Percentiles rank a stretch among this genome's conserved stretches.
These are phyloP conservation scores for Drosophila arawakana DNA, from an alignment of 1,140 invertebrate genomes.

Conservation along the genomic window DNA sequence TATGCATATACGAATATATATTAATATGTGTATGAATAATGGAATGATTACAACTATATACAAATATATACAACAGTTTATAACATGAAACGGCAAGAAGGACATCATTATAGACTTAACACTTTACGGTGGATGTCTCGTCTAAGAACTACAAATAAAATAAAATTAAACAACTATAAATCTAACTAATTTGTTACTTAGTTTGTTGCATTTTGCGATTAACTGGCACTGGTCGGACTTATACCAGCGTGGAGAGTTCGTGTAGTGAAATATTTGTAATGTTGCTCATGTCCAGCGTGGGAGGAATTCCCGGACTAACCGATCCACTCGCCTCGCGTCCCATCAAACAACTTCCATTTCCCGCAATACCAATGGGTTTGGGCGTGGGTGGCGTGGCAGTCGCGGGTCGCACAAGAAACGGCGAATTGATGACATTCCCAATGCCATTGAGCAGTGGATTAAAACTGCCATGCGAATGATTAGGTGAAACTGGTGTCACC, in stretches of 20 bases:
- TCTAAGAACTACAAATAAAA: constrained; percentile 13
- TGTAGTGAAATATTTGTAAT: constrained; percentile 88
- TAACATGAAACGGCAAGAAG: constrained; percentile 31
- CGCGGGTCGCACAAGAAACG: constrained; percentile 84
- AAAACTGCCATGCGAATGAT: constrained; percentile 83
- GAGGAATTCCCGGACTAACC: constrained; percentile 87
- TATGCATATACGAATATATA: constrained; percentile 22
- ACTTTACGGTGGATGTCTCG: constrained; percentile 58
- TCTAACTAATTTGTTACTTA: neutral
- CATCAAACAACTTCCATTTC: constrained; percentile 45
- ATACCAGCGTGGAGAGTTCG: constrained; percentile 89
- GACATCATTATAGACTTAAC: constrained; percentile 31
- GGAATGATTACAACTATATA: constrained; percentile 51
- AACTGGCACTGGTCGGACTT: constrained; percentile 20
- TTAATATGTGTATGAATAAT: constrained; percentile 13
- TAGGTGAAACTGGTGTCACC: constrained; percentile 80
- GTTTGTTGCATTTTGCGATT: neutral
- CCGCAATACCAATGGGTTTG: constrained; percentile 55
- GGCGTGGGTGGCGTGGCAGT: constrained; percentile 85
- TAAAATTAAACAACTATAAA: too few species aligned
- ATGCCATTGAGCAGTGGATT: constrained; percentile 69
- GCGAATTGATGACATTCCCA: constrained; percentile 61
- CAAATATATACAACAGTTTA: constrained; percentile 67
- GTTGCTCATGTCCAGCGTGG: constrained; percentile 88
- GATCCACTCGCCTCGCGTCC: constrained; percentile 87